phyloP scores from a whole-genome alignment of 2,113 vertebrate genomes.

The Pollimyrus isidori region DNA sequence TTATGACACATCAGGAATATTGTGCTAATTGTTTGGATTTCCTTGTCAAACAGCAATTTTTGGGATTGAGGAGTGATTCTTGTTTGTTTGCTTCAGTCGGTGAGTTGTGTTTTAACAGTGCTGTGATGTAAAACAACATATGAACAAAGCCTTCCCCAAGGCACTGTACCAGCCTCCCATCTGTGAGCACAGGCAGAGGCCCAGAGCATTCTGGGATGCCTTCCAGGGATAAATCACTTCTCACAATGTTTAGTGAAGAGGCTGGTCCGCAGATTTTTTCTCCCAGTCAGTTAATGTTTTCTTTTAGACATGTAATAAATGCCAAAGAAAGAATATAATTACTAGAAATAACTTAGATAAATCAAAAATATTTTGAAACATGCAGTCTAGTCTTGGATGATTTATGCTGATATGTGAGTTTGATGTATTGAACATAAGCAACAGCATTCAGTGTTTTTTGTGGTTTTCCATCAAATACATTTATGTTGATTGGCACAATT shows the following conservation, averaged over 20 bases:
- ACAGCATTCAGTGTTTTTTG: neutral
- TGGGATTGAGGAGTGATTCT: neutral
- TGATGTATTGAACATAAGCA: neutral
- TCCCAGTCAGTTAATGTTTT: neutral
- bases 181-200: neutral
- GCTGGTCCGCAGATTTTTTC: neutral
- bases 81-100: constrained; percentile 11
- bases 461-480: neutral
- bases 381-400: neutral
- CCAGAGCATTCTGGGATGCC: constrained; percentile 11
- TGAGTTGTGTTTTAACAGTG: neutral
- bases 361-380: neutral
- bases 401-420: neutral
- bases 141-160: constrained; percentile 12
- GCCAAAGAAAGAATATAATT: neutral
- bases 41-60: neutral
- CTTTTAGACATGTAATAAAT: neutral
- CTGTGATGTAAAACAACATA: constrained; percentile 21
- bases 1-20: neutral
- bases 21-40: neutral
- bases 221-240: neutral
- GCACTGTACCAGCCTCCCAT: neutral
- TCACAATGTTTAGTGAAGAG: neutral
- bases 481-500: neutral
- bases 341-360: neutral